These are phyloP conservation scores for Philaethria dido DNA, from an alignment of 2,888 invertebrate species.

Conservation along the genomic window DNA sequence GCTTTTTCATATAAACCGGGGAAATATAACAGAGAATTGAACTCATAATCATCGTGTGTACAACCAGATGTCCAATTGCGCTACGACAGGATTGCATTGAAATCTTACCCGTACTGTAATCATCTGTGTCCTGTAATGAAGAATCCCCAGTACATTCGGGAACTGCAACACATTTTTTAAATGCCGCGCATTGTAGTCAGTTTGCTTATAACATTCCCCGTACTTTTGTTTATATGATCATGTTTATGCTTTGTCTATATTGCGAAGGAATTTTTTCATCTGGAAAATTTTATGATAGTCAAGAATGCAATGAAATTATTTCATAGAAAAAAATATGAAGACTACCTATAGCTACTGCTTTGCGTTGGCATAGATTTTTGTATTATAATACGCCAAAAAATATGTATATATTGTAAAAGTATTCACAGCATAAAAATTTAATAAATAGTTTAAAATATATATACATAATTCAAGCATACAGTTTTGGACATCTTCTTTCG, in stretches of 20 bases:
- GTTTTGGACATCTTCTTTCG: constrained; percentile 78
- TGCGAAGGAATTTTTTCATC: constrained; percentile 79
- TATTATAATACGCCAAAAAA: too few relatives aligned
- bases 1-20: too few relatives aligned
- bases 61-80: not conserved
- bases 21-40: not conserved
- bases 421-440: not conserved
- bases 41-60: not conserved
- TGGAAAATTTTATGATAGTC: constrained; percentile 48
- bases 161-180: constrained; percentile 73
- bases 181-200: constrained; percentile 74
- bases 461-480: constrained; percentile 51
- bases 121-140: constrained; percentile 60
- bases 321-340: too few relatives aligned
- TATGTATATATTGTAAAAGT: too few relatives aligned
- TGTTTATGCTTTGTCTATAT: constrained; percentile 77
- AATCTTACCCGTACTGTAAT: constrained; percentile 54
- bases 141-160: constrained; percentile 78
- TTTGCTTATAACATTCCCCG: constrained; percentile 69
- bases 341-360: too few relatives aligned
- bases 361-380: too few relatives aligned
- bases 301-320: too few relatives aligned
- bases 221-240: constrained; percentile 63
- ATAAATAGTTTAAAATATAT: not conserved
- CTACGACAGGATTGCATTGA: not conserved